Evolutionary conservation across 2,888 invertebrate species (phyloP).

Genomic region (Amiota communis): DNA sequence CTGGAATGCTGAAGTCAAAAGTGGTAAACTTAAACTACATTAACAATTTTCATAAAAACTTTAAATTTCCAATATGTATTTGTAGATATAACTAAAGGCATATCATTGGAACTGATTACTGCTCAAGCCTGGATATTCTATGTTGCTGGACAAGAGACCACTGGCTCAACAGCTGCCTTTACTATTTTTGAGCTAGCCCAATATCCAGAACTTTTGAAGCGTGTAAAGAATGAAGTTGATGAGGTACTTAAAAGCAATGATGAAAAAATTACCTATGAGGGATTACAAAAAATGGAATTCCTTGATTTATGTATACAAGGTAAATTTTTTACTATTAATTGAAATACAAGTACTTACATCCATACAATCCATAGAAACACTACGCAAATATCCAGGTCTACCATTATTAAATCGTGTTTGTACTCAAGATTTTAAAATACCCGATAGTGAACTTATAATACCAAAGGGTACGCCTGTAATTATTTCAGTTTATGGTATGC

Average conservation of each 20-base stretch:
- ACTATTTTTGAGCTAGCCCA: constrained; percentile 70
- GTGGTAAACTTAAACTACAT: constrained; percentile 48
- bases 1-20: constrained; percentile 53
- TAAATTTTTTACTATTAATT: no score
- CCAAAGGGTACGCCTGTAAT: constrained; percentile 69
- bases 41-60: no score
- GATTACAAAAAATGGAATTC: constrained; percentile 73
- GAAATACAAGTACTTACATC: no score
- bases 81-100: constrained; percentile 54
- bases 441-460: constrained; percentile 63
- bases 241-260: no score
- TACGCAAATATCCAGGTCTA: constrained; percentile 73
- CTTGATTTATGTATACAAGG: constrained; percentile 69
- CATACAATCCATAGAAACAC: no score
- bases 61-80: no score
- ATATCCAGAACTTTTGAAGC: constrained; percentile 68
- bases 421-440: no score
- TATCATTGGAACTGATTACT: constrained; percentile 65
- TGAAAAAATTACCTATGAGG: no score
- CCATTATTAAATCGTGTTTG: constrained; percentile 71
- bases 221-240: no score
- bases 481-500: no score
- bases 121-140: constrained; percentile 73
- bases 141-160: no score
- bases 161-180: constrained; percentile 70